Evolutionary conservation across 2,113 vertebrate species (phyloP), one percentile per base, ranked within the genome.

Genomic region (Propithecus coquereli): DNA sequence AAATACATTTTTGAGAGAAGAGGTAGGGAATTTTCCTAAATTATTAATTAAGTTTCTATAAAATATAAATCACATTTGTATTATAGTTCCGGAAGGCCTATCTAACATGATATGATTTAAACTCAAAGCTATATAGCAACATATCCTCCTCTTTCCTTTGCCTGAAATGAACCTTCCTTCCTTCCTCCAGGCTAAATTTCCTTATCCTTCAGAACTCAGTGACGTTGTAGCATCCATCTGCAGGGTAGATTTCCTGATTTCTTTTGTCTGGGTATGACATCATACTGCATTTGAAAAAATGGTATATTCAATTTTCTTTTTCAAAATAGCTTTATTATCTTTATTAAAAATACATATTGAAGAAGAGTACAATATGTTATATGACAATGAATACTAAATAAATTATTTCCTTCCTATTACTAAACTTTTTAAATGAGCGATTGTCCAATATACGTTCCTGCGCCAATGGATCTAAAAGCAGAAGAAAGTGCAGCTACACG

Each of bases 61-160:
- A 83, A 87, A 96, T 47, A 83, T 54, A 96, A 84, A 61, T 54
- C 71, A 87, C 43, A 84, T 74, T 68, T 73, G 22, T 71, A n/a
- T 37, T 73, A 32, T 32, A 52, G 22, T 86, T 32, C 66, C 6
- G 18, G 18, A 87, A 86, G 52, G 10, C 52, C 77, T 94, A 82
- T 83, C 57, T 93, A 82, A 84, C 1, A 1, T 66, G 34, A 52
- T 71, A 17, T n/a, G 77, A 92, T 80, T 87, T 70, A 92, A 91
- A 61, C 4, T 37, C 32, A 82, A 87, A 84, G 23, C 76, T 80
- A 23, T 27, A 6, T 43, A 74, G 45, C n/a, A 68, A 76, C 1
- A 3, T 20, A 23, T 25, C 43, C 3, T 85, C 43, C 3, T 81
- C 63, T 92, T 47, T 25, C 17, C n/a, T 81, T 84, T 86, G 52